Evolutionary conservation across 2,888 invertebrate genomes (phyloP), one percentile per base, ranked within the genome.

Genomic region (Peribatodes rhomboidaria): DNA sequence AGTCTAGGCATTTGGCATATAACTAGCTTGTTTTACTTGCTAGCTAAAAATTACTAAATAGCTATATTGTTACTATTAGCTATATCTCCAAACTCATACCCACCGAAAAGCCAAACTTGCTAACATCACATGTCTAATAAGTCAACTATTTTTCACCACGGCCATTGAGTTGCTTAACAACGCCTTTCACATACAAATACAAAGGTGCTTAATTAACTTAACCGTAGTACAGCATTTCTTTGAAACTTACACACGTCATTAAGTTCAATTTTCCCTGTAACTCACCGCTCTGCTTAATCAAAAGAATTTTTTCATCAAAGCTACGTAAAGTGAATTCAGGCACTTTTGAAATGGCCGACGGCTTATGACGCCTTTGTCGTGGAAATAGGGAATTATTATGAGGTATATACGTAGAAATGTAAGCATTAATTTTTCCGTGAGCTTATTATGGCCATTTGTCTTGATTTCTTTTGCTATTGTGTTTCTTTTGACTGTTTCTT

Each of bases 391-490:
- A 50, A 50, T 50, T 50, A 50, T 50, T 50, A 35, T 50, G 35
- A 16, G 50, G 35, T 50, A 37, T 50, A 50, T 50, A 37, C 50
- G 50, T 35, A 37, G 35, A 35, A 50, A 50, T 50, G 50, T 50
- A 35, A 35, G 20, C 50, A 50, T 50, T 50, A 50, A 50, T 50
- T 50, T 50, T 50, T 50, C 50, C 35, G 50, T 33, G 18, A 50
- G 35, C 50, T 50, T 50, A 50, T 50, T 50, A 50, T 18, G 18
- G 50, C 8, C 35, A 20, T 50, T 50, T 35, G 50, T 50, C 35
- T 50, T 50, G 50, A 35, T 50, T 50, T 50, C 33, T 50, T 49
- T 50, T n/a, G 50, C 35, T 50, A 50, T 50, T 50, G 50, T 50
- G 35, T 50, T 50, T 35, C 18, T 18, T 35, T 50, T 22, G 50